Evolutionary conservation across 2,888 invertebrate species (phyloP).

Genomic region (Gryllus longicercus): DNA sequence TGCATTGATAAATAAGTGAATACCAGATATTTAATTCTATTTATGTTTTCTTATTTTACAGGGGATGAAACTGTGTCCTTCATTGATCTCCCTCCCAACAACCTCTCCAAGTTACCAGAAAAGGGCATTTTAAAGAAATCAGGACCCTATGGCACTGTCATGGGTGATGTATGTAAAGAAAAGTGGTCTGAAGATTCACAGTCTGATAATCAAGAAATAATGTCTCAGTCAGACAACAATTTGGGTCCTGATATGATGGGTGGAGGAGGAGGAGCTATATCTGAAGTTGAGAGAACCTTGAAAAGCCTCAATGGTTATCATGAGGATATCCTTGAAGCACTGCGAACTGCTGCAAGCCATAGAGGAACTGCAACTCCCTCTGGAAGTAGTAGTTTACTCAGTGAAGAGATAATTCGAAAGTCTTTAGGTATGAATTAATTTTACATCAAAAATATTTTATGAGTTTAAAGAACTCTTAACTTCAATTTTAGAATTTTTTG

Average conservation of each 20-base stretch:
- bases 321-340: constrained; percentile 85
- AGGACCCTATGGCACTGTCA: constrained; percentile 70
- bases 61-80: constrained; percentile 75
- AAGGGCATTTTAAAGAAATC: constrained; percentile 87
- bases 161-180: constrained; percentile 61
- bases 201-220: constrained; percentile 65
- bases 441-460: too few species aligned
- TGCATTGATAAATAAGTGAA: too few species aligned
- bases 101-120: constrained; percentile 73
- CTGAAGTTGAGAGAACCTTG: constrained; percentile 80
- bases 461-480: too few species aligned
- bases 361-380: constrained; percentile 60
- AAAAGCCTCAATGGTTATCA: constrained; percentile 89
- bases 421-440: constrained; percentile 52
- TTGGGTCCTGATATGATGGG: constrained; percentile 48
- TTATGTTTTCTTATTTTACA: constrained; percentile 42
- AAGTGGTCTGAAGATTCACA: constrained; percentile 63
- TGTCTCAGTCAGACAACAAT: constrained; percentile 66
- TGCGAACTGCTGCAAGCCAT: constrained; percentile 76
- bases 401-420: constrained; percentile 66
- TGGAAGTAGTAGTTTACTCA: constrained; percentile 61
- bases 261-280: constrained; percentile 57
- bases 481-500: too few species aligned
- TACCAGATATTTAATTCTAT: too few species aligned
- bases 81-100: constrained; percentile 74